Percentiles rank a stretch among this genome's conserved stretches.
Conservation (phyloP, 1,140 invertebrate species). For the Arion vulgaris region DNA sequence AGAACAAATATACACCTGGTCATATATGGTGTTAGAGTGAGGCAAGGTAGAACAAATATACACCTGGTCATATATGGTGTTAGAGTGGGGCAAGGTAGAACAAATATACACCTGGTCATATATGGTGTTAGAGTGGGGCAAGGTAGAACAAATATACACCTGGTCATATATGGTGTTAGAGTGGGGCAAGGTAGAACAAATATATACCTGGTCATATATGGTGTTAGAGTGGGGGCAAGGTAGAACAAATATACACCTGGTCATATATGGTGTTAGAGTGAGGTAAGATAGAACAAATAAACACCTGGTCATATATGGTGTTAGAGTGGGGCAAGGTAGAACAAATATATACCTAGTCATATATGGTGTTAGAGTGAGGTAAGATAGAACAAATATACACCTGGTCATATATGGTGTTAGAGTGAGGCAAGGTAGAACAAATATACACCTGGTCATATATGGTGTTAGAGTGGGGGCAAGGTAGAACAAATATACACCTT, state of each 20-base stretch:
- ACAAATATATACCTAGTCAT: no score
- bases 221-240: constrained; percentile 60
- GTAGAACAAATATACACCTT: constrained; percentile 59
- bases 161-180: no score
- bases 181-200: constrained; percentile 43
- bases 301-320: constrained; percentile 61
- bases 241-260: not conserved
- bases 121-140: constrained; percentile 60
- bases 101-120: constrained; percentile 59
- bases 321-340: constrained; percentile 62
- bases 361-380: no score
- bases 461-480: not conserved
- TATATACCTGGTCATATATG: constrained; percentile 62
- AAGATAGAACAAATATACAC: constrained; percentile 55
- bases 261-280: no score
- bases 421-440: constrained; percentile 57
- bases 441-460: not conserved
- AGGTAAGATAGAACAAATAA: no score
- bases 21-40: constrained; percentile 57
- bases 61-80: no score
- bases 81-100: constrained; percentile 14
- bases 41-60: constrained; percentile 61
- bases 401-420: constrained; percentile 60
- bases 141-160: constrained; percentile 49
- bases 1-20: constrained; percentile 54